Base-by-base conservation (phyloP, 2,888 invertebrate genomes). In the Rapana venosa region DNA sequence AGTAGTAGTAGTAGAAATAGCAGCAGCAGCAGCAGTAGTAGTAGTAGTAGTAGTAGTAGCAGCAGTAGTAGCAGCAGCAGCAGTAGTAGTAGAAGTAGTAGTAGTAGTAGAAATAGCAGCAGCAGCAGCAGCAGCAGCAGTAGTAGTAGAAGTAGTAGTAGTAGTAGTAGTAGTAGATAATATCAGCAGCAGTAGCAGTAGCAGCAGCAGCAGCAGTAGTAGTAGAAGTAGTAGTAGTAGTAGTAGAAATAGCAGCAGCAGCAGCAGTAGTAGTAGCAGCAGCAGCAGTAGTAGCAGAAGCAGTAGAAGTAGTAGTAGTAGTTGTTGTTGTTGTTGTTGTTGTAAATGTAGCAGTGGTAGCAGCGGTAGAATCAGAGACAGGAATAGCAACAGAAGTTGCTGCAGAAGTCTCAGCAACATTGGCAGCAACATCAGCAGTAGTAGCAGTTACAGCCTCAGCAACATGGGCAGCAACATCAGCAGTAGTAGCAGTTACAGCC, bases 321-420 rank as follows among this genome's bases (percentile, higher is more conserved):
- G 74, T 87, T 32, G 87, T 87, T 74, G 87, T 74, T 74, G 87
- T 74, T 32, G 87, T 74, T 32, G 87, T 74, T 36, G 87, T 74
- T 74, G 87, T 74, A 87, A 74, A 74, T 74, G 87, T 87, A 87
- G 87, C 74, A 74, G 77, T 87, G 74, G 87, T 87, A 87, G 74
- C 74, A 87, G 87, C 35, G 36, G 87, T 74, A 87, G 87, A 6
- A 87, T 70, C 13, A 87, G 87, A 0, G 74, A 17, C 61, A n/a
- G n/a, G n/a, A n/a, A n/a, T n/a, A 61, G 61, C 61, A 61, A 17
- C 61, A 61, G 61, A 61, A 61, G 61, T 17, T 15, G 56, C 26
- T n/a, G 77, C 26, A 22, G 77, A 20, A 22, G 77, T 77, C 13
- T 13, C 26, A 22, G 77, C 26, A 8, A 26, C 8, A 22, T 13